Evolutionary conservation across 2,888 invertebrate species (phyloP).

Genomic region (Platycnemis pennipes): DNA sequence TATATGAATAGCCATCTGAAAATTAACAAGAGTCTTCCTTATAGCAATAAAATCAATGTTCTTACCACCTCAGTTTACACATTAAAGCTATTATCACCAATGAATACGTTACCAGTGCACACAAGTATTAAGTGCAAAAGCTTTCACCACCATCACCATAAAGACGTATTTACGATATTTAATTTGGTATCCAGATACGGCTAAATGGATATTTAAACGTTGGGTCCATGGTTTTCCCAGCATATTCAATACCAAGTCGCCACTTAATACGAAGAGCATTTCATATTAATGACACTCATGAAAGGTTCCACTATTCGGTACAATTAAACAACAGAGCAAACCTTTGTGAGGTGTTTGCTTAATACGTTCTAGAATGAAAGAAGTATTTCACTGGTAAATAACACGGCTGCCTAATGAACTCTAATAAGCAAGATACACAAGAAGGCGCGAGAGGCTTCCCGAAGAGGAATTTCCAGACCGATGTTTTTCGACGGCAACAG

Average conservation of each 20-base stretch:
- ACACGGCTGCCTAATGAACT: not conserved
- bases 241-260: not conserved
- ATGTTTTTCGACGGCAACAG: not conserved
- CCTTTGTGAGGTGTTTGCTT: not conserved
- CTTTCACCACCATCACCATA: not conserved
- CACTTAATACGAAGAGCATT: not conserved
- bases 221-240: not conserved
- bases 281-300: not conserved
- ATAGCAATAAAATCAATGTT: not conserved
- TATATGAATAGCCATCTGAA: not conserved
- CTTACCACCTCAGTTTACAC: not conserved
- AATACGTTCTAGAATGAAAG: not conserved
- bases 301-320: not conserved
- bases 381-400: slow-evolving; percentile 17
- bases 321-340: not conserved
- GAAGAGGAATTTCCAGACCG: not conserved
- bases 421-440: slow-evolving; percentile 52
- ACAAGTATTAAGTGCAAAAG: not conserved
- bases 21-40: not conserved
- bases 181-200: not conserved
- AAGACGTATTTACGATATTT: not conserved
- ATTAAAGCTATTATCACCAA: not conserved
- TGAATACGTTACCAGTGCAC: not conserved
- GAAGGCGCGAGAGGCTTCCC: slow-evolving; percentile 7
- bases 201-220: not conserved